Evolutionary conservation across 2,113 vertebrate genomes (phyloP).

Genomic region (Colossoma macropomum): DNA sequence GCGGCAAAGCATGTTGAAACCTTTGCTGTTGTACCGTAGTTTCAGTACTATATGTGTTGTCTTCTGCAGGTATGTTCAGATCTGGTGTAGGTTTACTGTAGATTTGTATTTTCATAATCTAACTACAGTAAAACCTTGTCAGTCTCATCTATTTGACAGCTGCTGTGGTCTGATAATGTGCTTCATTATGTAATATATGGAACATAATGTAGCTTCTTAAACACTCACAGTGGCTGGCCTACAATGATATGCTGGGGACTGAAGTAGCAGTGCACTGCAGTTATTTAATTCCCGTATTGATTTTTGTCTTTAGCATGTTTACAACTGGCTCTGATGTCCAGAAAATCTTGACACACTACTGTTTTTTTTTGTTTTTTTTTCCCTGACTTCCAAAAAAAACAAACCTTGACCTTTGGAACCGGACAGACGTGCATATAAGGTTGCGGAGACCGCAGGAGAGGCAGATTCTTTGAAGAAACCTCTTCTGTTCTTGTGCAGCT

Average conservation of each 20-base stretch:
- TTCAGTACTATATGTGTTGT: background rate
- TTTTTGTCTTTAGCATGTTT: background rate
- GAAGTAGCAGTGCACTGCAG: background rate
- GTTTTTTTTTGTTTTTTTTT: no score
- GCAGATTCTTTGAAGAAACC: background rate
- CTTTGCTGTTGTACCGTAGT: background rate
- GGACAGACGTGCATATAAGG: slow-evolving; percentile 4
- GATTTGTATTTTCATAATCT: no score
- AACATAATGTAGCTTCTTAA: no score
- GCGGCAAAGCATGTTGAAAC: background rate
- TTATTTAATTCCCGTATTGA: slow-evolving; percentile 5
- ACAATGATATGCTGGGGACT: background rate
- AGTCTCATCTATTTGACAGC: no score
- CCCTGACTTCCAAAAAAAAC: background rate
- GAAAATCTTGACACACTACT: slow-evolving; percentile 7
- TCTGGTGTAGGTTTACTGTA: background rate
- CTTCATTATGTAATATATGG: no score
- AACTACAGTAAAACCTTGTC: no score
- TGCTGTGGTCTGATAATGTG: no score
- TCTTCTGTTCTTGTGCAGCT: background rate
- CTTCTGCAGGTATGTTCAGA: background rate
- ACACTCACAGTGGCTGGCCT: background rate
- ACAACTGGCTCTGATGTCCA: background rate
- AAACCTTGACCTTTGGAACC: slow-evolving; percentile 28
- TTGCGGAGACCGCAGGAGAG: background rate